phyloP scores from a whole-genome alignment of 2,113 vertebrate species.

The Cynoglossus semilaevis region DNA sequence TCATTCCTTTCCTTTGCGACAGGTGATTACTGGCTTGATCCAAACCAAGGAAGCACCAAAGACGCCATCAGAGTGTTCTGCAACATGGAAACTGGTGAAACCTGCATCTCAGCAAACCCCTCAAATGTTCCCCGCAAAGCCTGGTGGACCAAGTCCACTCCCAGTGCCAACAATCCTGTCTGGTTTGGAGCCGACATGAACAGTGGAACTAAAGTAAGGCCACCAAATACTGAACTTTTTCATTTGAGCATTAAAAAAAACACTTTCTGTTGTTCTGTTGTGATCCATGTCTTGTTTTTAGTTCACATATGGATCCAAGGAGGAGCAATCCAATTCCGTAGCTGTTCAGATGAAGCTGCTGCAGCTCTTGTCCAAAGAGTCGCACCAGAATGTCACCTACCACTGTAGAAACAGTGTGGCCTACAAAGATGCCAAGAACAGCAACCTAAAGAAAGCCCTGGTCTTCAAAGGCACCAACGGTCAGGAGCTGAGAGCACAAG shows the following conservation, averaged over 20 bases:
- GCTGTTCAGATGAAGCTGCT: conserved; percentile 92
- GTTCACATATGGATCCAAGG: conserved; percentile 87
- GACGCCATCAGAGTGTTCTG: conserved; percentile 95
- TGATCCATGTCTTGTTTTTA: conserved; percentile 47
- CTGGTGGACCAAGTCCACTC: conserved; percentile 87
- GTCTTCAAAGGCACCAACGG: conserved; percentile 89
- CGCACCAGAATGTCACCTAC: conserved; percentile 91
- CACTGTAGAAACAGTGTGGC: conserved; percentile 92
- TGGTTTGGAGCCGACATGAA: conserved; percentile 95
- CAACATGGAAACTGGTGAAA: conserved; percentile 94
- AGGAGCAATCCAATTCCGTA: conserved; percentile 80
- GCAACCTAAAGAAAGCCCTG: conserved; percentile 87
- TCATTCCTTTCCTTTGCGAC: neutral
- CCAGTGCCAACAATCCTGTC: conserved; percentile 77
- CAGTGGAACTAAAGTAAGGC: conserved; percentile 83
- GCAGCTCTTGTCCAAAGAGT: conserved; percentile 91
- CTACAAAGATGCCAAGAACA: conserved; percentile 82
- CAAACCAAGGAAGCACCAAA: conserved; percentile 90
- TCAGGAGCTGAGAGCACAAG: conserved; percentile 88
- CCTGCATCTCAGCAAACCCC: conserved; percentile 89
- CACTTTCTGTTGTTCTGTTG: neutral
- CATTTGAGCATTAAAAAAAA: neutral
- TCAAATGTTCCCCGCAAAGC: conserved; percentile 84
- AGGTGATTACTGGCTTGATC: conserved; percentile 98
- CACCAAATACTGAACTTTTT: neutral